Conservation (phyloP, 2,888 invertebrate genomes). For the Drosophila nr. fundita region DNA sequence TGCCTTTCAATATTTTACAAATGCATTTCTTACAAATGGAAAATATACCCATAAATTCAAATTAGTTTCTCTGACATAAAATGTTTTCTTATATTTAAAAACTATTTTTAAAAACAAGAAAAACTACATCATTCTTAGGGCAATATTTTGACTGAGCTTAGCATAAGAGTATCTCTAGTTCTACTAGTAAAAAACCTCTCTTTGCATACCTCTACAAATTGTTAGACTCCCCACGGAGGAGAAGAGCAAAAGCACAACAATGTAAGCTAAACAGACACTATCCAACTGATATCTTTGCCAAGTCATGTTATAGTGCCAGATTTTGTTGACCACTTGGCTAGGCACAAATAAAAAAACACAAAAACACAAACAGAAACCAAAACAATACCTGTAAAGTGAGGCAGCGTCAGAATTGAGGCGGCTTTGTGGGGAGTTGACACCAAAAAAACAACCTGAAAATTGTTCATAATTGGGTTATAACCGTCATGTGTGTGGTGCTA, state of each 20-base stretch:
- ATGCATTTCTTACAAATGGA: too few relatives aligned
- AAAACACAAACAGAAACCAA: neutral
- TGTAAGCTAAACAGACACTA: conserved; percentile 24
- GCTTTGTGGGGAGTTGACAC: conserved; percentile 59
- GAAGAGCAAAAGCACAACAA: conserved; percentile 13
- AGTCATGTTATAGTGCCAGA: conserved; percentile 50
- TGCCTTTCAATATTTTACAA: too few relatives aligned
- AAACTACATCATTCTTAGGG: neutral
- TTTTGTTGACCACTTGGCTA: conserved; percentile 33
- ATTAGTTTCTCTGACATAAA: too few relatives aligned
- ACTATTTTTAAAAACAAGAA: neutral
- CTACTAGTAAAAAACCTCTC: neutral
- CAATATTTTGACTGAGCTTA: neutral
- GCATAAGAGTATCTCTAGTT: neutral
- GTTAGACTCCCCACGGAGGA: neutral
- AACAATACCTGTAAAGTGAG: conserved; percentile 28
- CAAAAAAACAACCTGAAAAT: conserved; percentile 68
- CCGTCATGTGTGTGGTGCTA: conserved; percentile 49
- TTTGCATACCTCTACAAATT: conserved; percentile 1
- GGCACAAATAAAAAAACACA: neutral
- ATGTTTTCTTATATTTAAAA: too few relatives aligned
- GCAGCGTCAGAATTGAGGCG: conserved; percentile 31
- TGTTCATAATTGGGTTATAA: conserved; percentile 75
- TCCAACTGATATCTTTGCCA: conserved; percentile 51
- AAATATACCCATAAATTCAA: too few relatives aligned